A percentile compares a stretch with the other conserved stretches of the same genome.
phyloP scores from a whole-genome alignment of 2,797 vertebrate species.

The Artibeus lituratus region DNA sequence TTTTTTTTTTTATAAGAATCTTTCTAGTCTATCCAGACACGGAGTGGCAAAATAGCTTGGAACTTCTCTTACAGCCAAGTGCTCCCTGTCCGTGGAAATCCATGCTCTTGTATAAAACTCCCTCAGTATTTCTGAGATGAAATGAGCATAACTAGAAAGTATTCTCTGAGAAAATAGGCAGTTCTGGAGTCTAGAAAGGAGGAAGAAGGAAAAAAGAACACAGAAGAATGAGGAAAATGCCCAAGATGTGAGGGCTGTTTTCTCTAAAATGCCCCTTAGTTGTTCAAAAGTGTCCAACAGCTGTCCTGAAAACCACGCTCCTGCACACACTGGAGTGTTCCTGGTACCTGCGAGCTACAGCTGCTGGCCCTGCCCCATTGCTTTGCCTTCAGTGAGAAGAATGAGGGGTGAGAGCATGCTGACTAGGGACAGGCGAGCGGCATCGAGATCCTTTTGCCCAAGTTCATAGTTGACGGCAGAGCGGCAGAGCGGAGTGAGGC shows the following conservation, averaged over 20 bases:
- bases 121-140: not conserved
- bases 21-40: not conserved
- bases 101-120: not conserved
- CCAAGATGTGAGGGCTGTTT: not conserved
- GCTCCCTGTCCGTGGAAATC: not conserved
- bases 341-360: not conserved
- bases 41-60: not conserved
- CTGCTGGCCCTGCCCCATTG: not conserved
- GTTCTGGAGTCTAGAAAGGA: not conserved
- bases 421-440: accelerated
- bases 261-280: not conserved
- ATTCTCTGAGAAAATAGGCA: not conserved
- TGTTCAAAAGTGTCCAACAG: not conserved
- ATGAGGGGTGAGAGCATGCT: not conserved
- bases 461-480: not conserved
- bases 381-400: not conserved
- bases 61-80: constrained; percentile 1
- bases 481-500: not conserved
- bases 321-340: not conserved
- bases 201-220: no score
- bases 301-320: not conserved
- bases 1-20: constrained; percentile 26
- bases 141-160: not conserved
- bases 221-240: not conserved
- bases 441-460: no score